phyloP scores from a whole-genome alignment of 2,113 vertebrate species.

The Apeltes quadracus region DNA sequence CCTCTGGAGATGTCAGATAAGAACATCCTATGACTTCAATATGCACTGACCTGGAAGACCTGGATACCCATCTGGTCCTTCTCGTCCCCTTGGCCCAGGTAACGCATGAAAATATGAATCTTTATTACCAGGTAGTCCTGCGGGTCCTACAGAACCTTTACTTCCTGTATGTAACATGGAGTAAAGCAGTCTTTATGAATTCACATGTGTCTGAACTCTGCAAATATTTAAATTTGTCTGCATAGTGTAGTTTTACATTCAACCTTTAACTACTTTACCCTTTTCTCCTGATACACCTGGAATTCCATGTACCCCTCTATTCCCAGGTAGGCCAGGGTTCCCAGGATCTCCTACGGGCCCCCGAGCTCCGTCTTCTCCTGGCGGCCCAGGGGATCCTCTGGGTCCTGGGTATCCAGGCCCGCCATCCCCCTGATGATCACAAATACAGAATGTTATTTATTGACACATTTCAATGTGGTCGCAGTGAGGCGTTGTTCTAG shows the following conservation, averaged over 20 bases:
- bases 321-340: constrained; percentile 64
- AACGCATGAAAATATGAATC: constrained; percentile 24
- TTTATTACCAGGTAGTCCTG: constrained; percentile 52
- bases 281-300: constrained; percentile 57
- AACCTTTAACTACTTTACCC: constrained; percentile 40
- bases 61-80: constrained; percentile 57
- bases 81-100: constrained; percentile 39
- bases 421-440: constrained; percentile 64
- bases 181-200: background rate
- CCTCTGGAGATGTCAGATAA: constrained; percentile 6
- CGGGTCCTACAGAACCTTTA: constrained; percentile 54
- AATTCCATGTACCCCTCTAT: constrained; percentile 74
- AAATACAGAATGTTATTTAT: background rate
- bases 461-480: background rate
- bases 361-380: constrained; percentile 48
- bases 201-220: background rate
- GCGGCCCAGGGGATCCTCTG: constrained; percentile 58
- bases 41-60: constrained; percentile 67
- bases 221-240: background rate
- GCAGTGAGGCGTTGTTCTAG: background rate
- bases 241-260: background rate
- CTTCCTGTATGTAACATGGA: constrained; percentile 43
- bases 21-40: constrained; percentile 5
- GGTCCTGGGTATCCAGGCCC: constrained; percentile 59
- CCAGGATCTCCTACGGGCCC: constrained; percentile 79